Evolutionary conservation across 2,888 invertebrate species (phyloP), one percentile per base, ranked within the genome.

Genomic region (Sarcophaga variegata): DNA sequence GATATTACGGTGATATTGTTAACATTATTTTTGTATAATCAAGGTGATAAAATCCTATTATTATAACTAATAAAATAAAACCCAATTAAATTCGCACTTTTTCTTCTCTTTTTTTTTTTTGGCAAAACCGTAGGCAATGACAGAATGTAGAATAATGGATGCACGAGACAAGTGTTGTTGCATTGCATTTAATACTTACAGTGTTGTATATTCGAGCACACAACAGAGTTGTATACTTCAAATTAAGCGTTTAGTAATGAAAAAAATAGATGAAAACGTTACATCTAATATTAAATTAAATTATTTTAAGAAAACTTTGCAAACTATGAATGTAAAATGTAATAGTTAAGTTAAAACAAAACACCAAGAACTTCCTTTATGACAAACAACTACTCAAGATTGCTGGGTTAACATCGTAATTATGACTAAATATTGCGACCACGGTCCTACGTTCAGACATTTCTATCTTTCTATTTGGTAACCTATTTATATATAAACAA

Each of bases 101-200:
- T 81, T 81, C 63, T 76, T 80, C 14, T 77, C 63, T 70, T 4
- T n/a, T 62, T 4, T n/a, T 62, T 20, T 81, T 86, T 86, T 82
- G 59, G 59, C 67, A 83, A 83, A 83, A 76, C 71, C 49, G n/a
- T 70, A 60, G 77, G 77, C 72, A 83, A 83, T 83, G 82, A 75
- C 70, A 83, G 80, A 86, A 83, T 81, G 70, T 67, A 75, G 70
- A 82, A 69, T 81, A 85, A 74, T 81, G 83, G 70, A 84, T 84
- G 84, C 80, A 84, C 66, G 76, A 84, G 49, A 70, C 60, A 69
- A 84, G 80, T 84, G 84, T 80, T 71, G n/a, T 67, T 67, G 72
- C 60, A 77, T 66, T 76, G 66, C 37, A 45, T 20, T 45, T 54
- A 14, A 12, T 17, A 54, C 54, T 14, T 14, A 54, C 17, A 54